Conservation (phyloP, 1,140 invertebrate species). For the Lasaia peninsularis region DNA sequence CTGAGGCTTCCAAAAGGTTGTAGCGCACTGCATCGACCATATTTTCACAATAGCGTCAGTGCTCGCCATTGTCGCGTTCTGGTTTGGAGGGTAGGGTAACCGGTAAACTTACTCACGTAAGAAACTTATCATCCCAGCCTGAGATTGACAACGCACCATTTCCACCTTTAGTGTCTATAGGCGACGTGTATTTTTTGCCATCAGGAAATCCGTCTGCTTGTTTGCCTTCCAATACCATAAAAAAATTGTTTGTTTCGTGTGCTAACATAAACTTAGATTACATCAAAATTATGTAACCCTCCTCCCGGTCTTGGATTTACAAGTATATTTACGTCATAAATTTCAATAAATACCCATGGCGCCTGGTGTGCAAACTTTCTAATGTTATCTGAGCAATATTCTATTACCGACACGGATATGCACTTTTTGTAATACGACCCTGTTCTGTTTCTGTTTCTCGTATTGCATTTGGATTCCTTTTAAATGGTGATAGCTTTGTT, state of each 20-base stretch:
- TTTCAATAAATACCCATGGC: not conserved
- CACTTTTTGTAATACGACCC: not conserved
- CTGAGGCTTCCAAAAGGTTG: no score
- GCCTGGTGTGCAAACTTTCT: slow-evolving; percentile 3
- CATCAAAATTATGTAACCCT: slow-evolving; percentile 22
- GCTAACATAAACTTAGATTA: slow-evolving; percentile 21
- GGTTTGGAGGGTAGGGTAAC: no score
- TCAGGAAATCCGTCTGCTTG: no score
- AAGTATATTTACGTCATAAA: not conserved
- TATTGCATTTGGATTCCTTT: not conserved
- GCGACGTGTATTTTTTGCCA: no score
- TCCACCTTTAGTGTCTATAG: no score
- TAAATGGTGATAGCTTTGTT: no score
- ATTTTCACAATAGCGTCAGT: no score
- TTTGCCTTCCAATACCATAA: no score
- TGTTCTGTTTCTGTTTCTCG: not conserved
- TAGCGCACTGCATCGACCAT: slow-evolving; percentile 24
- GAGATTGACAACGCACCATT: no score
- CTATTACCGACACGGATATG: not conserved
- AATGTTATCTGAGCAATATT: not conserved
- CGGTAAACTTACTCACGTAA: no score
- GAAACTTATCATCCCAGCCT: no score
- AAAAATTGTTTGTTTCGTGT: slow-evolving; percentile 23
- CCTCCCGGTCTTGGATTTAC: slow-evolving; percentile 16
- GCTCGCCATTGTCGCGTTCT: no score